A percentile compares a stretch with the other conserved stretches of the same genome.
These are phyloP conservation scores for Acronicta aceris DNA, from an alignment of 2,888 invertebrate species.

Conservation along the genomic window DNA sequence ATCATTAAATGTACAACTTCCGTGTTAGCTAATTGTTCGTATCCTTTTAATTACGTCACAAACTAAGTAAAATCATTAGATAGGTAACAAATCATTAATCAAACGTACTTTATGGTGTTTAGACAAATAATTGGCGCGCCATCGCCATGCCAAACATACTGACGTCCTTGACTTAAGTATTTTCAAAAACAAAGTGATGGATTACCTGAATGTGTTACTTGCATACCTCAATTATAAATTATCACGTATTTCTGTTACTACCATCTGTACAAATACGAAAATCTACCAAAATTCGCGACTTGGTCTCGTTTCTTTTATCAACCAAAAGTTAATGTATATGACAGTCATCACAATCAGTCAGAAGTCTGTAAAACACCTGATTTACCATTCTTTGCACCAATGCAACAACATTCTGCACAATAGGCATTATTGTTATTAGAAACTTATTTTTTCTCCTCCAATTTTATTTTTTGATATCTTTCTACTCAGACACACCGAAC, in stretches of 20 bases:
- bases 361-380: too few species aligned
- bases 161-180: not conserved
- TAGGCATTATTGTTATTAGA: too few species aligned
- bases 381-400: too few species aligned
- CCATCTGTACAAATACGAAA: conserved; percentile 33
- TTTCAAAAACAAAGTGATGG: not conserved
- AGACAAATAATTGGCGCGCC: too few species aligned
- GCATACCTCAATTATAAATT: conserved; percentile 6
- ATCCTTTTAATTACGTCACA: conserved; percentile 75
- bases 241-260: conserved; percentile 10
- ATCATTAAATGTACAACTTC: conserved; percentile 77
- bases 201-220: conserved; percentile 2
- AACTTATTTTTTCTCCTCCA: too few species aligned
- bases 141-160: too few species aligned
- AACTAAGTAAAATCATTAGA: conserved; percentile 49
- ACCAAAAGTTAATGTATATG: not conserved
- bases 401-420: too few species aligned
- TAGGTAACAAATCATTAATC: conserved; percentile 3
- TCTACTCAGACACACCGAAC: too few species aligned
- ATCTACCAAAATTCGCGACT: conserved; percentile 17
- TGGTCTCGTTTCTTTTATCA: conserved; percentile 14
- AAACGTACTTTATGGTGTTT: too few species aligned
- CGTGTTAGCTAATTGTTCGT: conserved; percentile 75
- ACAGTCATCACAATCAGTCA: not conserved
- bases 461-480: too few species aligned